Evolutionary conservation across 2,113 vertebrate species (phyloP).

Genomic region (Pitta sordida): DNA sequence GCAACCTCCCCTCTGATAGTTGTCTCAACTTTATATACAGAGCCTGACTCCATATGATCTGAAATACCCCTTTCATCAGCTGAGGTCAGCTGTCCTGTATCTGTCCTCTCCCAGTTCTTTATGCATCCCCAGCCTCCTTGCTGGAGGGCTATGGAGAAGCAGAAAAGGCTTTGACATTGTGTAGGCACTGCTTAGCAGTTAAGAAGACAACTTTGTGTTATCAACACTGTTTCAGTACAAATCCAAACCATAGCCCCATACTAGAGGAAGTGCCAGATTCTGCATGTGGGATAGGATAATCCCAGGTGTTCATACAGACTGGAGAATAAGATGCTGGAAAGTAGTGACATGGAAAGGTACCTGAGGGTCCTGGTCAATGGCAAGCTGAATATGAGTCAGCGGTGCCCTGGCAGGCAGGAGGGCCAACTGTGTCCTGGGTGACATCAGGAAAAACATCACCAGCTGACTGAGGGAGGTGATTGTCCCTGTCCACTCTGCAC

Average conservation of each 20-base stretch:
- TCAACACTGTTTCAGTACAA: neutral
- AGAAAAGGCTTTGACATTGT: neutral
- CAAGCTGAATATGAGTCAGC: neutral
- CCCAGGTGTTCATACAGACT: neutral
- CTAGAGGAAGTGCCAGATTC: neutral
- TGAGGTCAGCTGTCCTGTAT: rapidly evolving
- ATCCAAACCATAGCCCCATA: neutral
- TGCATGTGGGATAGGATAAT: neutral
- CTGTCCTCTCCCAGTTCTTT: neutral
- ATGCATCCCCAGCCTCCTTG: rapidly evolving
- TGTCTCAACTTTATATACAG: neutral
- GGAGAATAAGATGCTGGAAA: neutral
- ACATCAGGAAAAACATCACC: neutral
- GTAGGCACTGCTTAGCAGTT: neutral
- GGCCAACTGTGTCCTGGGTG: too few species aligned
- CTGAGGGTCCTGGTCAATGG: neutral
- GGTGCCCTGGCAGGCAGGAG: neutral
- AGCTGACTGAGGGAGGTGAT: neutral
- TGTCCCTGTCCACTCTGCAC: neutral
- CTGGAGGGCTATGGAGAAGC: neutral
- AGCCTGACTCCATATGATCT: neutral
- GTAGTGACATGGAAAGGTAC: neutral
- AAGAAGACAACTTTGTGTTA: neutral
- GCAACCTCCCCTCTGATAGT: neutral
- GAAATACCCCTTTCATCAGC: neutral